These are phyloP conservation scores for Pygoscelis adeliae DNA, from an alignment of 2,113 vertebrate species.

Conservation along the genomic window DNA sequence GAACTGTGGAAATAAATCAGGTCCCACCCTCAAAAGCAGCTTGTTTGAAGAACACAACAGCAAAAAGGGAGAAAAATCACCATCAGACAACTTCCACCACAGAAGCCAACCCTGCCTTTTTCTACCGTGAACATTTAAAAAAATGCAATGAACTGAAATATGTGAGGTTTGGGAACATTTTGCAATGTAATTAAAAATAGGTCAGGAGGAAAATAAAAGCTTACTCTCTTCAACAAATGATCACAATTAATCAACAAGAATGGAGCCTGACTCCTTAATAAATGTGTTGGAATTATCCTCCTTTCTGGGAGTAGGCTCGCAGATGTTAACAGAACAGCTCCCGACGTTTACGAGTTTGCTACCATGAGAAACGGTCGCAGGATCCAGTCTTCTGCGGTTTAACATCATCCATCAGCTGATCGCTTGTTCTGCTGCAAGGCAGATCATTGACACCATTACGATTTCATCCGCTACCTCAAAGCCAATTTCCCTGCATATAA, in stretches of 20 bases:
- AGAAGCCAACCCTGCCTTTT: not conserved
- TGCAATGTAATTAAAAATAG: not conserved
- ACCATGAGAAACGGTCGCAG: not conserved
- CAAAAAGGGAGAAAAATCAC: not conserved
- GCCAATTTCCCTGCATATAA: slow-evolving; percentile 60
- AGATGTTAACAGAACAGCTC: not conserved
- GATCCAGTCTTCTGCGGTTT: slow-evolving; percentile 14
- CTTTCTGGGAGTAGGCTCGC: not conserved
- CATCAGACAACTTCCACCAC: not conserved
- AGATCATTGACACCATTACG: slow-evolving; percentile 28
- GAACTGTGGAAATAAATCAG: not conserved
- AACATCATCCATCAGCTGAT: slow-evolving; percentile 65
- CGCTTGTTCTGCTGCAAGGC: slow-evolving; percentile 19
- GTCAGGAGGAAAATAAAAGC: not conserved
- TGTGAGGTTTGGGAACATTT: not conserved
- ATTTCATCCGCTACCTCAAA: slow-evolving; percentile 35
- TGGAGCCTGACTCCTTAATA: not conserved
- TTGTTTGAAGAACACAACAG: not conserved
- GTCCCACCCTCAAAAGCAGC: not conserved
- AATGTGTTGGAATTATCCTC: not conserved
- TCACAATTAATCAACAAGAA: not conserved
- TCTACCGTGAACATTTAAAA: not conserved
- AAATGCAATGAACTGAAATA: not conserved
- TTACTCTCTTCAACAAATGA: not conserved
- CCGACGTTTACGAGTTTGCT: not conserved